phyloP scores from a whole-genome alignment of 2,888 invertebrate species.

The Platypus cylindrus region DNA sequence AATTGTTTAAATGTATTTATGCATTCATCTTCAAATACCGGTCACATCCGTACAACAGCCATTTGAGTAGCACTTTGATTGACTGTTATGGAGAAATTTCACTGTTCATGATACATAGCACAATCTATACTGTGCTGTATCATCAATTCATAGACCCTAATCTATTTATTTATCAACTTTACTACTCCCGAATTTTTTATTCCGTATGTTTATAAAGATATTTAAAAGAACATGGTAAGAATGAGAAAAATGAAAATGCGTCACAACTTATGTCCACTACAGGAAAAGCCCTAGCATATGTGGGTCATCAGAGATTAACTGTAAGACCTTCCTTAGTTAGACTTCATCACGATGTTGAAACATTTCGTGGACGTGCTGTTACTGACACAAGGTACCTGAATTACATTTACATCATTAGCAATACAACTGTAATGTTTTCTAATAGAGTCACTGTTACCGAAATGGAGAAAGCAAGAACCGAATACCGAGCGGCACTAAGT shows the following conservation, averaged over 20 bases:
- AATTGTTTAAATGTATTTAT: no score
- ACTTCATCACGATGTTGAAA: conserved; percentile 93
- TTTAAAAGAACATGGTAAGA: conserved; percentile 84
- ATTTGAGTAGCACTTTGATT: no score
- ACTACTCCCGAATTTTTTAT: background rate
- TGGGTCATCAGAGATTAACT: conserved; percentile 81
- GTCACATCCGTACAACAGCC: no score
- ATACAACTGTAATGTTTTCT: conserved; percentile 1
- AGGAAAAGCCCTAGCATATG: conserved; percentile 56
- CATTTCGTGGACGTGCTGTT: conserved; percentile 88
- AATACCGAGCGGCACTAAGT: conserved; percentile 86
- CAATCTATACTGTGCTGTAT: no score
- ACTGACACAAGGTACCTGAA: conserved; percentile 60
- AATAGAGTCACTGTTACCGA: conserved; percentile 48
- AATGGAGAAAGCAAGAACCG: conserved; percentile 92
- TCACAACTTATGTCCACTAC: conserved; percentile 70
- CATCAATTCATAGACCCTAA: no score
- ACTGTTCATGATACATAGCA: no score
- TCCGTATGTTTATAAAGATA: conserved; percentile 37
- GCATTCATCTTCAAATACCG: no score
- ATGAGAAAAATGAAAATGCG: conserved; percentile 73
- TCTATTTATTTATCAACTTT: background rate
- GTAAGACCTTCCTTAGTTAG: conserved; percentile 75
- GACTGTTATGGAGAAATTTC: no score
- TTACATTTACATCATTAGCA: background rate